Evolutionary conservation across 2,888 invertebrate genomes (phyloP).

Genomic region (Frankliniella fusca): DNA sequence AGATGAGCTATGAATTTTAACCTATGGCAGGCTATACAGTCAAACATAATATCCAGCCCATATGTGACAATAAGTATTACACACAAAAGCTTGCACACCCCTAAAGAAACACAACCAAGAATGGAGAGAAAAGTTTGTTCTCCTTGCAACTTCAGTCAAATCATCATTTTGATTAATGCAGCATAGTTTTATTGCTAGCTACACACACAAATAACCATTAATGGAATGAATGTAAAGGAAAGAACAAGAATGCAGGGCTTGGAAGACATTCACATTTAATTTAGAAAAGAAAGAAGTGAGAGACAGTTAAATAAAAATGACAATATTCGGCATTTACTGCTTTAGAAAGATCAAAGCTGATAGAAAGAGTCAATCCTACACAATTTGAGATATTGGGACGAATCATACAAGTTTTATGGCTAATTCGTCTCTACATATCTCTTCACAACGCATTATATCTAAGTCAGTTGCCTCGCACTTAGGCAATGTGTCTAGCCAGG

Average conservation of each 20-base stretch:
- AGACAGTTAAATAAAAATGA: conserved; percentile 25
- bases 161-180: conserved; percentile 14
- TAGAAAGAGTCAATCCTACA: conserved; percentile 23
- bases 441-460: not conserved
- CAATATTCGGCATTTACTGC: conserved; percentile 13
- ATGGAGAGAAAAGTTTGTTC: conserved; percentile 13
- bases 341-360: conserved; percentile 22
- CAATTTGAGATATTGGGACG: conserved; percentile 6
- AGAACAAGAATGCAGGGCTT: conserved; percentile 13
- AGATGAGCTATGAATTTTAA: conserved; percentile 11
- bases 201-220: conserved; percentile 15
- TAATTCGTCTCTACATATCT: not conserved
- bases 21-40: conserved; percentile 16
- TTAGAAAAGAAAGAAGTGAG: conserved; percentile 13
- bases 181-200: conserved; percentile 22
- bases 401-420: not conserved
- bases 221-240: conserved; percentile 22
- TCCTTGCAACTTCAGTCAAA: conserved; percentile 18
- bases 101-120: conserved; percentile 7
- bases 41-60: conserved; percentile 6
- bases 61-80: conserved; percentile 14
- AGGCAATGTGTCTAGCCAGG: not conserved
- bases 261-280: conserved; percentile 25
- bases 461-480: not conserved
- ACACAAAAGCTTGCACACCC: conserved; percentile 26